Evolutionary conservation across 2,888 invertebrate species (phyloP), one percentile per base, ranked within the genome.

Genomic region (Coremacera marginata): DNA sequence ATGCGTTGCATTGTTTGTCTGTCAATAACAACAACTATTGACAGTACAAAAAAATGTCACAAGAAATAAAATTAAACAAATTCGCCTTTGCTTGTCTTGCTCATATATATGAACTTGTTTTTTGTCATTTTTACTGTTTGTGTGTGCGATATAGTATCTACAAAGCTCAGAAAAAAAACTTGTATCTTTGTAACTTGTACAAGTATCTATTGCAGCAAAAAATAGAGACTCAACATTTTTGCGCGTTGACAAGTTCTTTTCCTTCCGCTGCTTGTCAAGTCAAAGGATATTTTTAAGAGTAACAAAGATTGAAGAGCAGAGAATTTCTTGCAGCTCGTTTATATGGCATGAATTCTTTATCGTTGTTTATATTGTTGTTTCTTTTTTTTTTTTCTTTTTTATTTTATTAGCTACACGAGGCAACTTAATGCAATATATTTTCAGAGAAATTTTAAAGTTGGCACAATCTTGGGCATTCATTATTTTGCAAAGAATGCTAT

Each of bases 381-480:
- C 11, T 60, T 14, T 60, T 60, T 11, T 44, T 44, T 44, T 44
- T 2, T 11, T 11, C 7, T 44, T 44, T 3, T 44, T 44, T 44
- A 2, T 60, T 27, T 60, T 60, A 5, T 22, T 60, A 7, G 22
- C 57, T 7, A 27, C 7, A 37, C 37, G 8, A 37, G 8, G 60
- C 60, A 60, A 60, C 25, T 60, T 60, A 60, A 60, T 60, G 60
- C 60, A 60, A 60, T 60, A 60, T 14, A 60, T 60, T 25, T 60
- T 11, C 60, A 27, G 16, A 3, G 14, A 25, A 60, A 27, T 25
- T 60, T 60, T 60, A 14, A 60, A 60, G 60, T 27, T 60, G 25
- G 1, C 25, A 60, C 25, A 22, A 60, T 22, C 19, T 19, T 55
- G 4, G 44, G 44, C 55, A 22, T 60, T 27, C 27, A 60, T 60